Percentiles rank a stretch among this genome's conserved stretches.
Conservation (phyloP, 2,113 vertebrate species). For the Acinonyx jubatus region DNA sequence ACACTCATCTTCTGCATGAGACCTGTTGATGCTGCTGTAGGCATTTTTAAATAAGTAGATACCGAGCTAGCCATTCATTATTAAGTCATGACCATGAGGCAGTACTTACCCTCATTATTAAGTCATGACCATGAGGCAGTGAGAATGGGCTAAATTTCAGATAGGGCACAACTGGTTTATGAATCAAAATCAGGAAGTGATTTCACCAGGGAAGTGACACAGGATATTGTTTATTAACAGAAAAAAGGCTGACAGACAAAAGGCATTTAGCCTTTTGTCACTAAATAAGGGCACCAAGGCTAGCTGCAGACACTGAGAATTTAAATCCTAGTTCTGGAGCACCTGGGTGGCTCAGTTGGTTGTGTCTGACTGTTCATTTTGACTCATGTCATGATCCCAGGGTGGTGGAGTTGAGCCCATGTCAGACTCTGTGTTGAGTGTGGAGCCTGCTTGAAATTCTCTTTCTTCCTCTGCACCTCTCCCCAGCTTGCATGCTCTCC, state of each 20-base stretch:
- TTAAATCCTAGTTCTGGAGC: not conserved
- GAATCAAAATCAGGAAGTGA: not conserved
- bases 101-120: not conserved
- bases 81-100: not conserved
- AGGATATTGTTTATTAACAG: not conserved
- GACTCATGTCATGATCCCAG: no score
- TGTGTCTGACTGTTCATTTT: no score
- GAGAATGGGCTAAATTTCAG: not conserved
- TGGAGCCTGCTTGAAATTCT: no score
- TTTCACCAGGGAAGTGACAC: not conserved
- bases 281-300: accelerated
- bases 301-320: no score
- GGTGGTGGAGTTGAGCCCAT: no score
- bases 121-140: not conserved
- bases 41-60: not conserved
- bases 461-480: no score
- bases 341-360: no score
- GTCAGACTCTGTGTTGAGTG: no score
- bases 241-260: no score
- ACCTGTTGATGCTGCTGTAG: not conserved
- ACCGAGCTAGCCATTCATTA: not conserved
- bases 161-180: not conserved
- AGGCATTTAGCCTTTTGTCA: not conserved
- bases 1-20: not conserved
- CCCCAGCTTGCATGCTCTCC: no score